phyloP scores from a whole-genome alignment of 2,113 vertebrate species.

The Papio anubis region DNA sequence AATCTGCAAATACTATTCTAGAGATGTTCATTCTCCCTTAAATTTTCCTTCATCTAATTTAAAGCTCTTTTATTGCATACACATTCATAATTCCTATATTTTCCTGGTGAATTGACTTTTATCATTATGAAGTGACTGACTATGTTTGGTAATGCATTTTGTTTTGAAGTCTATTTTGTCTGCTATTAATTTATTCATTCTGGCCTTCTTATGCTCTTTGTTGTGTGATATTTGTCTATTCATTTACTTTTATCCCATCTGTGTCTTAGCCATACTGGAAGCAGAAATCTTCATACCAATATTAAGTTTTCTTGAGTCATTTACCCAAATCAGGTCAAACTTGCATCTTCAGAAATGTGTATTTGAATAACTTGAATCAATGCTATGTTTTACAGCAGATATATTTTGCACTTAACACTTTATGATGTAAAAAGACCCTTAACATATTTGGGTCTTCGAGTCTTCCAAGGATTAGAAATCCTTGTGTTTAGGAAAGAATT shows the following conservation, averaged over 20 bases:
- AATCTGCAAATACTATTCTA: neutral
- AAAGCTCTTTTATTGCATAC: neutral
- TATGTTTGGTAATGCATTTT: neutral
- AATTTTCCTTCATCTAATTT: conserved; percentile 13
- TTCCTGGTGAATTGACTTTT: neutral
- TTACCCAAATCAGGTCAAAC: conserved; percentile 36
- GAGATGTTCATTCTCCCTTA: neutral
- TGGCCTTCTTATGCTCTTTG: neutral
- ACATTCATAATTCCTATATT: neutral
- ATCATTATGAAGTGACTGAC: neutral
- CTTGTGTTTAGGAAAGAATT: neutral
- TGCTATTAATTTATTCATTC: neutral
- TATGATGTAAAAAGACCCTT: neutral
- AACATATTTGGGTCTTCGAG: neutral
- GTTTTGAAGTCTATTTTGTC: neutral
- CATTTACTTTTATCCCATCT: neutral
- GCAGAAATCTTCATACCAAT: neutral
- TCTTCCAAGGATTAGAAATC: neutral
- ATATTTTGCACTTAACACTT: neutral
- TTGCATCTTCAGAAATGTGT: neutral
- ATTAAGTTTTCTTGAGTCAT: neutral
- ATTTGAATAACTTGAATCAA: conserved; percentile 1
- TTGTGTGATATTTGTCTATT: neutral
- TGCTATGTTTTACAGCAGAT: neutral
- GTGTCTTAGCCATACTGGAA: neutral